A percentile compares a stretch with the other conserved stretches of the same genome.
Evolutionary conservation across 2,888 invertebrate species (phyloP).

Genomic region (Kryphioiulus occultus): DNA sequence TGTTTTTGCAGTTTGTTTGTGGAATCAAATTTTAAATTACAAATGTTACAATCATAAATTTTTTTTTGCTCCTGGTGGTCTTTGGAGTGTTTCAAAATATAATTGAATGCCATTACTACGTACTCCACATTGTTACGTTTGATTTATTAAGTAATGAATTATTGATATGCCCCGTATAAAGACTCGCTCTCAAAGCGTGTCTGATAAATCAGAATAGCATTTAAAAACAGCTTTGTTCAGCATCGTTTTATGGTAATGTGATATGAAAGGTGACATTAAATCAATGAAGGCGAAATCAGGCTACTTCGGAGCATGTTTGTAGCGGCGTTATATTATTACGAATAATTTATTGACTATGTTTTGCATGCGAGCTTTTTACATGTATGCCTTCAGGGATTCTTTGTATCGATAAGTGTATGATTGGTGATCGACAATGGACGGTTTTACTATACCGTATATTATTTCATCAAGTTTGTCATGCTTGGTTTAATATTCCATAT

Average conservation of each 20-base stretch:
- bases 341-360: not conserved
- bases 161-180: not conserved
- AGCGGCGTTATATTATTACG: not conserved
- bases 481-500: too few species aligned
- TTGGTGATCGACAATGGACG: too few species aligned
- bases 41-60: too few species aligned
- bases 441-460: too few species aligned
- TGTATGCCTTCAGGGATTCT: not conserved
- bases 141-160: slow-evolving; percentile 7
- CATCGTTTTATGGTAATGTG: not conserved
- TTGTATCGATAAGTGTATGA: not conserved
- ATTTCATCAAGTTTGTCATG: too few species aligned
- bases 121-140: not conserved
- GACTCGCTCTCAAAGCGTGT: not conserved
- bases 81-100: too few species aligned
- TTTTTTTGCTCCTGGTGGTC: too few species aligned
- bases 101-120: not conserved
- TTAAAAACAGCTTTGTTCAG: slow-evolving; percentile 23
- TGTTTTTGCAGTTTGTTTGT: too few species aligned
- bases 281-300: not conserved
- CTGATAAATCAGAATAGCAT: not conserved
- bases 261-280: slow-evolving; percentile 1
- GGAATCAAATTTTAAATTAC: too few species aligned
- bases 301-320: not conserved
- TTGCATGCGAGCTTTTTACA: not conserved